These are phyloP conservation scores for Eptesicus fuscus DNA, from an alignment of 2,113 vertebrate species.

Conservation along the genomic window DNA sequence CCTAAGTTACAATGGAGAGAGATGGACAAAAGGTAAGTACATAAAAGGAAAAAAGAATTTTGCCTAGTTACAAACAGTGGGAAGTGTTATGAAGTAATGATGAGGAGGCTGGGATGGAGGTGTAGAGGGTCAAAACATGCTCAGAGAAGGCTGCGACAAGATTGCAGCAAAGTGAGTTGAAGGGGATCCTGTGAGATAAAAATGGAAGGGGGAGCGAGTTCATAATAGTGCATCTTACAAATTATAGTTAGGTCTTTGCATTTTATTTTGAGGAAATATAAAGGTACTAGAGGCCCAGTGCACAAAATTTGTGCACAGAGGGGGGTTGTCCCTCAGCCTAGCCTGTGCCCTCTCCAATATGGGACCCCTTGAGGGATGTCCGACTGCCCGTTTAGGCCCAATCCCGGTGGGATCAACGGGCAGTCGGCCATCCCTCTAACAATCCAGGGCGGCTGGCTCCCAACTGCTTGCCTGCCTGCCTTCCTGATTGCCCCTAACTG, in stretches of 20 bases:
- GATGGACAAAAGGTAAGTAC: neutral
- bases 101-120: neutral
- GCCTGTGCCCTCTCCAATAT: no score
- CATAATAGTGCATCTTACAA: rapidly evolving
- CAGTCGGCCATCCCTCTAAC: no score
- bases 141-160: neutral
- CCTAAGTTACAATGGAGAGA: neutral
- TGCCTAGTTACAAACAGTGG: neutral
- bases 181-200: neutral
- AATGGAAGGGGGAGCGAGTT: neutral
- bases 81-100: neutral
- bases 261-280: neutral
- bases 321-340: no score
- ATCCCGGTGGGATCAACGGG: no score
- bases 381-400: no score
- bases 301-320: no score
- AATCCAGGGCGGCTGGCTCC: no score
- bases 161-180: neutral
- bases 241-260: neutral
- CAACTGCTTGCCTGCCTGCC: no score
- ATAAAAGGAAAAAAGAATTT: neutral
- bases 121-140: neutral
- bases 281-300: no score
- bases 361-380: no score
- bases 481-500: no score